Percentiles rank a stretch among this genome's conserved stretches.
These are phyloP conservation scores for Gallirallus australis DNA, from an alignment of 2,797 vertebrate genomes.

Conservation along the genomic window DNA sequence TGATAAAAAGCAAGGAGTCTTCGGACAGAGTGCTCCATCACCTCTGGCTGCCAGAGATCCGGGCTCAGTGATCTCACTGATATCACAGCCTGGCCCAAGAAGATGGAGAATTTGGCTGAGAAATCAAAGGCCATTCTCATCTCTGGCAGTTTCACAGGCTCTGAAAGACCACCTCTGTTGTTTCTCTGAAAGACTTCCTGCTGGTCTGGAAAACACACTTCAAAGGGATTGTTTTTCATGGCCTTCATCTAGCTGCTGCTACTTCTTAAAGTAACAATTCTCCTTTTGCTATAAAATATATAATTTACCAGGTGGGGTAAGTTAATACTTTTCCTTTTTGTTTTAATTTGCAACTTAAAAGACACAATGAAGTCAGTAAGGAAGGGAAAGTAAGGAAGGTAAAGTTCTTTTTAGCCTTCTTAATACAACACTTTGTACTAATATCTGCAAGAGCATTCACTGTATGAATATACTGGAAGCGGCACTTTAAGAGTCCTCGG, in stretches of 20 bases:
- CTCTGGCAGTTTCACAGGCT: not conserved
- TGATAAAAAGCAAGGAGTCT: not conserved
- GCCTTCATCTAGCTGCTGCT: not conserved
- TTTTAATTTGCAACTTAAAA: not conserved
- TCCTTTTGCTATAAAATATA: not conserved
- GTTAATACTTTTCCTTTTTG: not conserved
- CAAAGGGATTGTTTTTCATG: not conserved
- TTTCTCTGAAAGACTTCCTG: not conserved
- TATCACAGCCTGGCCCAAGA: not conserved
- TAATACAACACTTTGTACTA: not conserved
- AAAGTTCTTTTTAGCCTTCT: not conserved
- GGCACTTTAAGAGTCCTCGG: not conserved
- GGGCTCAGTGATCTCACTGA: not conserved
- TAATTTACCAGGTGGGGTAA: not conserved
- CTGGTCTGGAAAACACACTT: not conserved
- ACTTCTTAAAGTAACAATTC: not conserved
- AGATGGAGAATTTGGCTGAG: not conserved
- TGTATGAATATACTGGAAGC: not conserved
- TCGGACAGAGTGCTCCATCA: not conserved
- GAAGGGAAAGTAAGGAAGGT: not conserved
- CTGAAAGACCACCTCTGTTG: not conserved
- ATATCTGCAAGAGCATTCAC: not conserved
- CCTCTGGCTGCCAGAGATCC: accelerated
- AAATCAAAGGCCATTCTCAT: not conserved
- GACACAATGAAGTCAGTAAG: not conserved